Percentiles rank a stretch among this genome's conserved stretches.
Conservation (phyloP, 2,113 vertebrate genomes). For the Pelecanus crispus region DNA sequence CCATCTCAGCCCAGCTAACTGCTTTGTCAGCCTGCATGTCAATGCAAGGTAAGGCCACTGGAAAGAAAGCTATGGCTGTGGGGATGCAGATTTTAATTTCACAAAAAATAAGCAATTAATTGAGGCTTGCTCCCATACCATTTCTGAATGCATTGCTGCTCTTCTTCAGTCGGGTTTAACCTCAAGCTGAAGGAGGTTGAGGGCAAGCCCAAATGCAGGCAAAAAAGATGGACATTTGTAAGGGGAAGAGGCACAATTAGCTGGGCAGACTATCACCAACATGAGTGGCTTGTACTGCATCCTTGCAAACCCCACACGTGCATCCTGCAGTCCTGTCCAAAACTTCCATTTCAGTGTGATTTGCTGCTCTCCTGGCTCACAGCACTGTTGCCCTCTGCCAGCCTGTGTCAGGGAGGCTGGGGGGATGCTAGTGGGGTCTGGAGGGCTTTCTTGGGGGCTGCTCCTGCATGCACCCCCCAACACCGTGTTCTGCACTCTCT, state of each 20-base stretch:
- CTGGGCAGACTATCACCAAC: not conserved
- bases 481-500: not conserved
- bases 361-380: not conserved
- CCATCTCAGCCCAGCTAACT: not conserved
- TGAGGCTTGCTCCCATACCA: not conserved
- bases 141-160: not conserved
- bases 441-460: not conserved
- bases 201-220: not conserved
- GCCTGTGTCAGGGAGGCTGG: not conserved
- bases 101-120: not conserved
- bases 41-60: not conserved
- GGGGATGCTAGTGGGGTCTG: not conserved
- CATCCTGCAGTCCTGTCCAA: not conserved
- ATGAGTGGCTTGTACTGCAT: not conserved
- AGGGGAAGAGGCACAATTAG: not conserved
- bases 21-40: rapidly evolving
- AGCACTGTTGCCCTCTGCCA: not conserved
- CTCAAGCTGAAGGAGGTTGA: not conserved
- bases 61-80: not conserved
- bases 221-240: not conserved
- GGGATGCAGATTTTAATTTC: not conserved
- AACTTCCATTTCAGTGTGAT: not conserved
- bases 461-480: not conserved
- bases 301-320: not conserved
- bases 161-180: not conserved